Percentiles rank a stretch among this genome's conserved stretches.
Evolutionary conservation across 2,113 vertebrate species (phyloP).

Genomic region (Chaetodon auriga): DNA sequence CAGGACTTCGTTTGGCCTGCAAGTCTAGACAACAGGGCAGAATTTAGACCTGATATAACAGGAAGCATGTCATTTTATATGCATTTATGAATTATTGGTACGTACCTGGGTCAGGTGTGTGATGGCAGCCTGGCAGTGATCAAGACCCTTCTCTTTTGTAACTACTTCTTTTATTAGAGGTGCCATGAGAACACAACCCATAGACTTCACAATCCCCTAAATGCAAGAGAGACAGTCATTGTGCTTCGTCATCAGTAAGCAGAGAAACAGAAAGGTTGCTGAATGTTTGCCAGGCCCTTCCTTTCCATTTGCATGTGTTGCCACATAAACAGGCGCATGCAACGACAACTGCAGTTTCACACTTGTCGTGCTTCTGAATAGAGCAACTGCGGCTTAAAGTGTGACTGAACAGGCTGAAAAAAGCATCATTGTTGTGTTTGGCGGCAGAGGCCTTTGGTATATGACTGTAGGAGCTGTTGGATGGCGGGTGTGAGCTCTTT

Average conservation of each 20-base stretch:
- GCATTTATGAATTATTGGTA: neutral
- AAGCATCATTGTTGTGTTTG: neutral
- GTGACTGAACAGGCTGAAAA: neutral
- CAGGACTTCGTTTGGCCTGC: constrained; percentile 89
- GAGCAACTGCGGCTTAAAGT: neutral
- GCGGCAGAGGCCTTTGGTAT: neutral
- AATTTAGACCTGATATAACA: neutral
- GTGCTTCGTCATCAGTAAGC: too few species aligned
- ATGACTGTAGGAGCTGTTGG: neutral
- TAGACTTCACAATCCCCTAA: constrained; percentile 88
- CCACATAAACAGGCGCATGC: constrained; percentile 23
- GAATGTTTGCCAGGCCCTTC: neutral
- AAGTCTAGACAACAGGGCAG: constrained; percentile 83
- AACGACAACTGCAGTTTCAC: constrained; percentile 37
- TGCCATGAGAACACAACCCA: constrained; percentile 91
- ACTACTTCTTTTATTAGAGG: constrained; percentile 83
- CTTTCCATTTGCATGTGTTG: constrained; percentile 16
- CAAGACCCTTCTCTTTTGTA: constrained; percentile 50
- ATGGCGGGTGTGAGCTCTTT: neutral
- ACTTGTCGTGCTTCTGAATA: neutral
- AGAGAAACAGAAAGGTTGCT: neutral
- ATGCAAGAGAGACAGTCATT: constrained; percentile 25
- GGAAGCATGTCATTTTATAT: neutral
- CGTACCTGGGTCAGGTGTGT: constrained; percentile 75
- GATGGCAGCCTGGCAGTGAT: constrained; percentile 74